Conservation (phyloP, 2,797 vertebrate species). For the Lepilemur ruficaudatus region DNA sequence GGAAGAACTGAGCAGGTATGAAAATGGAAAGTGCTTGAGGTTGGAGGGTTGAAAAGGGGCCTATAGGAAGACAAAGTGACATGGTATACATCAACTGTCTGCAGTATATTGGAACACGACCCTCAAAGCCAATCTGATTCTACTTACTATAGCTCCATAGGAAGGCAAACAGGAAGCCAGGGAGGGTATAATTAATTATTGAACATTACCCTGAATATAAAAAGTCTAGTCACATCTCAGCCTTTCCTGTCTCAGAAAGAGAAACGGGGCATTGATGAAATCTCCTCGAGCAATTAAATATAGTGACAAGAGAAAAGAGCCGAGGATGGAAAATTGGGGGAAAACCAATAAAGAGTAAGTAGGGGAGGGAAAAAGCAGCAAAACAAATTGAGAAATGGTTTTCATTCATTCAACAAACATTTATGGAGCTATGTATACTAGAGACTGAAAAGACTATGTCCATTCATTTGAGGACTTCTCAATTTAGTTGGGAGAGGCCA, state of each 20-base stretch:
- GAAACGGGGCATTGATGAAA: not conserved
- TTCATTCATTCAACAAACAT: not conserved
- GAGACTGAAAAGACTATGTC: not conserved
- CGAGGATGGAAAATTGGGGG: not conserved
- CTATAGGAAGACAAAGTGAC: not conserved
- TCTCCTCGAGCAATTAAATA: not conserved
- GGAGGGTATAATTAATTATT: not conserved
- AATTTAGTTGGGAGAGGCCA: not conserved
- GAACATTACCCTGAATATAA: not conserved
- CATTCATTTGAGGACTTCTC: not conserved
- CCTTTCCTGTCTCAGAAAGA: not conserved
- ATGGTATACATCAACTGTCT: not conserved
- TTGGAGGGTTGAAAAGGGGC: not conserved
- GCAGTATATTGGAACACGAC: not conserved
- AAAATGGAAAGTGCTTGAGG: not conserved
- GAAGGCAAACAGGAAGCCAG: not conserved
- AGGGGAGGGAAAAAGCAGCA: not conserved
- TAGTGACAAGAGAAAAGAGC: not conserved
- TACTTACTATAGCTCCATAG: not conserved
- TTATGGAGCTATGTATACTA: not conserved
- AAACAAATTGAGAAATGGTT: not conserved
- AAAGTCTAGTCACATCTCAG: slow-evolving; percentile 1
- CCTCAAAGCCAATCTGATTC: not conserved
- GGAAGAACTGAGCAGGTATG: not conserved
- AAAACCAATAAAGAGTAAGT: not conserved